Evolutionary conservation across 2,888 invertebrate genomes (phyloP), one percentile per base, ranked within the genome.

Genomic region (Clostera curtula): DNA sequence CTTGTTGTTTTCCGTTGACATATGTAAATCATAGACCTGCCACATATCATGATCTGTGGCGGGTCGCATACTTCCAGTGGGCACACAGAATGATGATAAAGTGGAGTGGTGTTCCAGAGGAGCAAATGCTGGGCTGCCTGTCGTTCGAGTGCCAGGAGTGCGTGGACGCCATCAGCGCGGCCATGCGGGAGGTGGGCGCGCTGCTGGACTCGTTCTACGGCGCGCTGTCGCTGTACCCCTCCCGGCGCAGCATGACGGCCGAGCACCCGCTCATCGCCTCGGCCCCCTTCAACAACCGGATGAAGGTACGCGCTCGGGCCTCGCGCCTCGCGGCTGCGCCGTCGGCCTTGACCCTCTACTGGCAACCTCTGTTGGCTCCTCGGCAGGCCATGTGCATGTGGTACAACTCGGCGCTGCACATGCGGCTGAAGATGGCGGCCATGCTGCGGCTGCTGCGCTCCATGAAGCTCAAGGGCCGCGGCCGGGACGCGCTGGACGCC

Each of bases 361-460:
- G n/a, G n/a, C n/a, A n/a, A n/a, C n/a, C n/a, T 24, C 2, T 9
- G n/a, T 29, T 3, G 23, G 4, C 20, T 3, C 11, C 4, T 9
- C 5, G 2, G 0, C 79, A 89, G 80, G 91, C 95, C 6, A 90
- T 97, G 88, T 95, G 93, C 56, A 83, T 96, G 2, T 97, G 97
- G 96, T 93, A 92, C 68, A 97, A 97, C 72, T 91, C 93, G 63
- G 93, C 93, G 1, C 88, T 89, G 47, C 93, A 95, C 67, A 90
- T 96, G 67, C 88, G 93, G 25, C 84, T 95, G 27, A 95, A 93
- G 69, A 75, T 97, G 42, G 83, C 91, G 36, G 89, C 93, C 35
- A 74, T 93, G 50, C 89, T 91, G 0, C 88, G 88, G 58, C 84
- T 93, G 51, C 63, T 93, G 37, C 61, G 66, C 11, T 53, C 80